Evolutionary conservation across 2,113 vertebrate genomes (phyloP).

Genomic region (Petromus typicus): DNA sequence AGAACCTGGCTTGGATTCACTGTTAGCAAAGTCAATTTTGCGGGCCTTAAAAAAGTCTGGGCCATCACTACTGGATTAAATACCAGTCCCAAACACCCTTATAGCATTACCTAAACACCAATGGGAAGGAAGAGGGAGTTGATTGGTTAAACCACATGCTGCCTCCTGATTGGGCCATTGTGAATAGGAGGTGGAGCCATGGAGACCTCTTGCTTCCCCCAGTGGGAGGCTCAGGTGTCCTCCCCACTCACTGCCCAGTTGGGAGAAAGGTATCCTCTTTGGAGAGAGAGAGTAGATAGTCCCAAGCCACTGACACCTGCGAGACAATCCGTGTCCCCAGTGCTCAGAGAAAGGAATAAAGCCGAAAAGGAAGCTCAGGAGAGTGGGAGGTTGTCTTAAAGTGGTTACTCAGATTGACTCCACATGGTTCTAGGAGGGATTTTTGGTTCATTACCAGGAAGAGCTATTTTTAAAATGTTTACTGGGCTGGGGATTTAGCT

Average conservation of each 20-base stretch:
- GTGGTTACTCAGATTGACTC: not conserved
- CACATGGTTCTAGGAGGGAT: not conserved
- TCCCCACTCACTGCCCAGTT: not conserved
- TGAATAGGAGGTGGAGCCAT: not conserved
- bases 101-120: not conserved
- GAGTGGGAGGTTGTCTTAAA: not conserved
- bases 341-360: not conserved
- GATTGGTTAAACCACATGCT: not conserved
- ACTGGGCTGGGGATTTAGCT: too few species aligned
- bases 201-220: not conserved
- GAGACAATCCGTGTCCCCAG: not conserved
- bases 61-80: not conserved
- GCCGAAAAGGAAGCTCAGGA: not conserved
- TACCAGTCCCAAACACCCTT: rapidly evolving
- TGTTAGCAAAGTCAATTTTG: not conserved
- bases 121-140: not conserved
- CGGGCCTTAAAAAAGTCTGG: too few species aligned
- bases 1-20: not conserved
- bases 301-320: not conserved
- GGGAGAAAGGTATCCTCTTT: rapidly evolving
- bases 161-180: not conserved
- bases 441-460: not conserved
- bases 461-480: not conserved
- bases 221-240: not conserved
- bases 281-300: not conserved